Base-by-base conservation (phyloP, 2,888 invertebrate genomes). In the Diplolepis rosae region DNA sequence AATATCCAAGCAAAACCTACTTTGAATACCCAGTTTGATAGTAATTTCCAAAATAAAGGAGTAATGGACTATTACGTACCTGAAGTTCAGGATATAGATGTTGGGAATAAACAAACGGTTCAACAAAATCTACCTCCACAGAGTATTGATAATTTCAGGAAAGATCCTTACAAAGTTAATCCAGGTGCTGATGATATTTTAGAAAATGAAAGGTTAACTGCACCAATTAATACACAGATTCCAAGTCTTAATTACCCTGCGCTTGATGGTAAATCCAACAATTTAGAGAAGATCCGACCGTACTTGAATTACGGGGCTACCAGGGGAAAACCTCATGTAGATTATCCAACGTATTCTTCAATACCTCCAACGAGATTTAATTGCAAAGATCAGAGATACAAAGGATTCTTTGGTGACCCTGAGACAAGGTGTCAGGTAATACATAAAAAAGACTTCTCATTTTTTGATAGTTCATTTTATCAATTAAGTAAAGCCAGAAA, bases 321-420 rank as follows among this genome's bases (percentile, higher is more conserved):
- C 0, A 88, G 90, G 22, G 91, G 91, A 32, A 90, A 90, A 79
- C 93, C 96, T 0, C 95, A 94, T 7, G 90, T 94, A 6, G 96
- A 96, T 89, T 96, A 96, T 88, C 96, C 96, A 0, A 93, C 92
- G 30, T 91, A 95, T 66, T 91, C 93, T 0, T 91, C 90, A 32
- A 96, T 96, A 72, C 96, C 96, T 0, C 90, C 91, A 72, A 96
- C 96, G 0, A 91, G 90, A 76, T 96, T 96, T 86, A 92, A 92
- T 84, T 96, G 96, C 89, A 94, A 95, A 82, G 92, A 94, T 73
- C 96, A 96, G 85, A 91, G 96, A 27, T 96, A 96, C 88, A 96
- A 96, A 84, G 96, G 96, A 72, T 96, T 96, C 90, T 96, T 96
- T 82, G 96, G 96, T 2, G 96, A 96, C 89, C 94, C 96, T 11